Percentiles rank a stretch among this genome's conserved stretches.
These are phyloP conservation scores for Diloba caeruleocephala DNA, from an alignment of 2,888 invertebrate genomes.

Conservation along the genomic window DNA sequence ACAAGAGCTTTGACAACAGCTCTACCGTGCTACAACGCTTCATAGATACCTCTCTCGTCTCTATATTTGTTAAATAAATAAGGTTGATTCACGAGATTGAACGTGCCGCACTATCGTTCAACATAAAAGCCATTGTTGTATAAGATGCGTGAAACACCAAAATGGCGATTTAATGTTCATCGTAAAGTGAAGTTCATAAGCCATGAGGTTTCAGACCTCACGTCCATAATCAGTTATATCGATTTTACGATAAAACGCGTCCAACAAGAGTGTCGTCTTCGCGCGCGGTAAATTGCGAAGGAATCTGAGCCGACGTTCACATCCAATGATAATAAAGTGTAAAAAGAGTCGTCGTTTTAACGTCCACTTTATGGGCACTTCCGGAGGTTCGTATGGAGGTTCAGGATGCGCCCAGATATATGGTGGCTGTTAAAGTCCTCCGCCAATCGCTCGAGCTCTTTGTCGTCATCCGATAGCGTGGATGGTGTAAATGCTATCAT, in stretches of 20 bases:
- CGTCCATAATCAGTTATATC: conserved; percentile 81
- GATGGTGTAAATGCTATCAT: conserved; percentile 55
- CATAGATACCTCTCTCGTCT: conserved; percentile 27
- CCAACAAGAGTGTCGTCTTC: conserved; percentile 77
- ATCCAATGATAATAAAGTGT: conserved; percentile 89
- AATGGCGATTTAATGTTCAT: conserved; percentile 72
- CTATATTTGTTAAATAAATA: conserved; percentile 33
- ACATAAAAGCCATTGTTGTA: conserved; percentile 50
- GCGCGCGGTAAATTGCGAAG: conserved; percentile 80
- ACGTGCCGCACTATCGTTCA: conserved; percentile 28
- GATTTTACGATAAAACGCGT: conserved; percentile 84
- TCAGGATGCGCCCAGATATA: conserved; percentile 80
- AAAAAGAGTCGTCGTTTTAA: conserved; percentile 88
- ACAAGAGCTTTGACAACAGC: conserved; percentile 35
- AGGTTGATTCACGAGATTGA: conserved; percentile 20
- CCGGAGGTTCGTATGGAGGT: conserved; percentile 79
- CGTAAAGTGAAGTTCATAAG: conserved; percentile 82
- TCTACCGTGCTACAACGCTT: conserved; percentile 27
- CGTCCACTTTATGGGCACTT: conserved; percentile 87
- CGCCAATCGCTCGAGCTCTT: conserved; percentile 71
- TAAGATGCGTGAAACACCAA: conserved; percentile 58
- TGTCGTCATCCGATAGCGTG: conserved; percentile 64
- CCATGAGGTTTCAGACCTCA: conserved; percentile 74
- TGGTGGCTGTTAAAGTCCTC: conserved; percentile 76
- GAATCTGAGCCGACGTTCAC: conserved; percentile 87